phyloP scores from a whole-genome alignment of 2,113 vertebrate species.

The Felis chaus region DNA sequence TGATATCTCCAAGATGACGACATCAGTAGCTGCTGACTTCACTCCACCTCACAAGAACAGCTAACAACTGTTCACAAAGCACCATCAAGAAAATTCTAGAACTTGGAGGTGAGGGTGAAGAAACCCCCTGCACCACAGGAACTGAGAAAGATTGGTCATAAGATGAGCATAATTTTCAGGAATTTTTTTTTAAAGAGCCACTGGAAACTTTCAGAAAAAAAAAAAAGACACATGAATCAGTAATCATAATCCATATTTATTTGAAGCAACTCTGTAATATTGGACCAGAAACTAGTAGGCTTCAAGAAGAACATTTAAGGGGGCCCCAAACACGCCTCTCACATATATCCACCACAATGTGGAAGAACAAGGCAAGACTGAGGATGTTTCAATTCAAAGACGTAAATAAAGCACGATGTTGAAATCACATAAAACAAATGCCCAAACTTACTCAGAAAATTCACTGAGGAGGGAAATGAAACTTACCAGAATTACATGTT shows the following conservation, averaged over 20 bases:
- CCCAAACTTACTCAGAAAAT: not conserved
- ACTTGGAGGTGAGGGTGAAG: not conserved
- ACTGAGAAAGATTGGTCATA: not conserved
- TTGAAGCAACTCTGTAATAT: not conserved
- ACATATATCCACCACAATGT: fast-evolving
- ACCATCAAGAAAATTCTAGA: not conserved
- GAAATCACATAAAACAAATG: not conserved
- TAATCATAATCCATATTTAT: no score
- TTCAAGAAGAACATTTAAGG: not conserved
- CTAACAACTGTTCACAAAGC: not conserved
- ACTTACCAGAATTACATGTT: not conserved
- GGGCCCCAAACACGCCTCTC: not conserved
- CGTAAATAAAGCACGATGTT: not conserved
- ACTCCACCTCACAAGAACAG: not conserved
- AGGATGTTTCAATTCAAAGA: not conserved
- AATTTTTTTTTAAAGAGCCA: not conserved
- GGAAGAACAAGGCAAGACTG: fast-evolving
- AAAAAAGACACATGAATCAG: not conserved
- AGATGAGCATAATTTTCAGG: not conserved
- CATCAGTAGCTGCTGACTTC: not conserved
- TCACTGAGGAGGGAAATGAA: not conserved
- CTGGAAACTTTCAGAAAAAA: not conserved
- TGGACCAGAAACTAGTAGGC: not conserved
- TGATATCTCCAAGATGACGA: not conserved
- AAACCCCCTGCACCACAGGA: not conserved